Conservation (phyloP, 1,140 invertebrate genomes). For the Acyrthosiphon pisum region DNA sequence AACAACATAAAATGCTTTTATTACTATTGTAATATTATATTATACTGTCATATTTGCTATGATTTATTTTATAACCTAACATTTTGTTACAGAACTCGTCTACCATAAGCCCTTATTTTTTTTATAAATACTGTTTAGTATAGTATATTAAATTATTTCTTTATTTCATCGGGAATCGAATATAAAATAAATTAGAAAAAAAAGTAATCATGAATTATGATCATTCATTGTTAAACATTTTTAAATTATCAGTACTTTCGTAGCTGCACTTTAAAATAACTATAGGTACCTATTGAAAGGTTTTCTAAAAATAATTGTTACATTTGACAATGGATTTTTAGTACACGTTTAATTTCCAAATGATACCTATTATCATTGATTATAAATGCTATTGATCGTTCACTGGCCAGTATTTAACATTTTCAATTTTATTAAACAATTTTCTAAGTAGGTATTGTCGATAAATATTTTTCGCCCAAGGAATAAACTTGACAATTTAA, state of each 20-base stretch:
- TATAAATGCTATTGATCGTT: too few species aligned
- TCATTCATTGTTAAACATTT: neutral
- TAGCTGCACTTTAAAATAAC: neutral
- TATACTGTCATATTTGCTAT: neutral
- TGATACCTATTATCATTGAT: too few species aligned
- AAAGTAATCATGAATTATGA: neutral
- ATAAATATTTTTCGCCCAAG: too few species aligned
- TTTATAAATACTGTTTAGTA: neutral
- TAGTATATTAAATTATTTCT: neutral
- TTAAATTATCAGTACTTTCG: neutral
- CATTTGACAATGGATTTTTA: too few species aligned
- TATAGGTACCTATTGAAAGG: too few species aligned
- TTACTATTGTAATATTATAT: neutral
- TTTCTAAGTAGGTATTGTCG: too few species aligned
- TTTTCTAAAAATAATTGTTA: too few species aligned
- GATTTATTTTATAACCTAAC: neutral
- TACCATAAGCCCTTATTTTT: neutral
- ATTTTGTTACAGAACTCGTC: neutral
- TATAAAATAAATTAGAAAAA: neutral
- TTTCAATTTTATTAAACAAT: too few species aligned
- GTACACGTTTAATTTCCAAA: too few species aligned
- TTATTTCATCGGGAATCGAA: neutral
- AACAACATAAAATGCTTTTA: neutral
- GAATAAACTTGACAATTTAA: too few species aligned
- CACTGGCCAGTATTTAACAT: too few species aligned